A percentile compares a stretch with the other conserved stretches of the same genome.
Conservation (phyloP, 1,140 invertebrate genomes). For the Aphis craccivora region DNA sequence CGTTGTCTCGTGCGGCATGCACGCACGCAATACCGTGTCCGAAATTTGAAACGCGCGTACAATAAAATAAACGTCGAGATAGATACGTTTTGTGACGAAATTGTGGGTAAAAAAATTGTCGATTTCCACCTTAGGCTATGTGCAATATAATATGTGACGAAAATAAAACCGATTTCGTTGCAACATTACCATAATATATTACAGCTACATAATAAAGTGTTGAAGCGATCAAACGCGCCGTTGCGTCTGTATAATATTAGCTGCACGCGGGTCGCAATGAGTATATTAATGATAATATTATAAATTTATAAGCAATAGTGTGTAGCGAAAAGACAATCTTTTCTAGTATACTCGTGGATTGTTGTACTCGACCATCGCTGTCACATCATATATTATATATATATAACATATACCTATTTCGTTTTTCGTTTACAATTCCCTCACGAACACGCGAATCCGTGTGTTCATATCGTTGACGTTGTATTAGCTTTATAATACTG, state of each 20-base stretch:
- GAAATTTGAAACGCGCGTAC: not conserved
- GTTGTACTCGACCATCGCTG: not conserved
- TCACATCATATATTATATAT: not conserved
- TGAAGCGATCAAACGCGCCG: not conserved
- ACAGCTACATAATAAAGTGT: too few relatives aligned
- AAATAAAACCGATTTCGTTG: not conserved
- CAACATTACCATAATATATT: too few relatives aligned
- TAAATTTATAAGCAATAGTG: not conserved
- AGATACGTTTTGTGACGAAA: not conserved
- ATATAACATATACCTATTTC: not conserved
- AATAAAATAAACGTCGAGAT: not conserved
- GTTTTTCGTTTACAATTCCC: not conserved
- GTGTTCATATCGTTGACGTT: not conserved
- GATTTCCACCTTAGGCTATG: not conserved
- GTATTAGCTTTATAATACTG: not conserved
- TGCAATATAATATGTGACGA: not conserved
- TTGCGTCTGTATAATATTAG: not conserved
- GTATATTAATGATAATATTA: not conserved
- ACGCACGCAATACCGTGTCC: not conserved
- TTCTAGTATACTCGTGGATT: not conserved
- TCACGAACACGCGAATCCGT: not conserved
- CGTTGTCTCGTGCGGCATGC: not conserved
- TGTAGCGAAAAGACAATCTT: not conserved
- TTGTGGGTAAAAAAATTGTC: not conserved
- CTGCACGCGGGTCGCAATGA: not conserved